These are phyloP conservation scores for Pelvicachromis taeniatus DNA, from an alignment of 2,113 vertebrate genomes.

Conservation along the genomic window DNA sequence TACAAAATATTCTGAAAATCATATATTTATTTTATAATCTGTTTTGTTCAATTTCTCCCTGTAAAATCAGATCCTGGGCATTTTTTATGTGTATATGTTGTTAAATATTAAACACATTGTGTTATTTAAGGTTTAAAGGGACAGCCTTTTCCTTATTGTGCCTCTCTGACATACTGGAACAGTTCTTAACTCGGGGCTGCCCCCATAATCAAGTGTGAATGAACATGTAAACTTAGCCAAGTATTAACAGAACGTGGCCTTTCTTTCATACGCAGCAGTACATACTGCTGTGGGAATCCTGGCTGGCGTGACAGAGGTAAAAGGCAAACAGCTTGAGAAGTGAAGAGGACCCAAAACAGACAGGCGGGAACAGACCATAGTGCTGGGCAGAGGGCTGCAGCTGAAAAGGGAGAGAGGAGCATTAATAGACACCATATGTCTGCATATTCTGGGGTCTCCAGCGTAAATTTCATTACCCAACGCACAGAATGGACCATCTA, in stretches of 20 bases:
- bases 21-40: not conserved
- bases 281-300: constrained; percentile 39
- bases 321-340: constrained; percentile 60
- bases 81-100: not conserved
- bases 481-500: constrained; percentile 50
- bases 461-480: constrained; percentile 69
- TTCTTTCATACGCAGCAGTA: not conserved
- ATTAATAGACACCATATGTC: constrained; percentile 73
- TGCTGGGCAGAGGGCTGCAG: constrained; percentile 9
- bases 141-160: not conserved
- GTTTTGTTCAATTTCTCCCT: not conserved
- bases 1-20: not conserved
- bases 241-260: constrained; percentile 61
- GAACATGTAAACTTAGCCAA: constrained; percentile 77
- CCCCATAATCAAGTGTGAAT: constrained; percentile 74
- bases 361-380: constrained; percentile 39
- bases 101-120: not conserved
- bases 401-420: constrained; percentile 21
- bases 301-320: constrained; percentile 48
- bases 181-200: constrained; percentile 38
- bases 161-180: constrained; percentile 43
- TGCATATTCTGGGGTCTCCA: constrained; percentile 51
- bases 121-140: not conserved
- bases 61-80: not conserved
- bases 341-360: constrained; percentile 51